These are phyloP conservation scores for Poecile atricapillus DNA, from an alignment of 2,113 vertebrate species.

Conservation along the genomic window DNA sequence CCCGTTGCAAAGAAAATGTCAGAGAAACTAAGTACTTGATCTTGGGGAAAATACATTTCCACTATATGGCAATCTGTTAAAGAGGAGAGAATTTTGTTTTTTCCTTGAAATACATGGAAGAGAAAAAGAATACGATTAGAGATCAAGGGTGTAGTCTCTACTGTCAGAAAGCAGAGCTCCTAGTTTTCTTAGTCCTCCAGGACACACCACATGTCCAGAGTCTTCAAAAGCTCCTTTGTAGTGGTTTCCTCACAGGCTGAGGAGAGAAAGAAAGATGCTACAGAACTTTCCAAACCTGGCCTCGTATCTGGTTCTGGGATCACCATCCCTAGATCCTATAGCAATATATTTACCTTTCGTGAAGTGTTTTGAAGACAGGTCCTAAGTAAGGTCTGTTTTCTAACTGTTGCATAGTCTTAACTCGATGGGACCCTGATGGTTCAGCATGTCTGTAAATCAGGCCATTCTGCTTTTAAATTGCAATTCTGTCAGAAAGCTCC, in stretches of 20 bases:
- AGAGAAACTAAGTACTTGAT: background rate
- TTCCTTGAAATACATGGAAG: background rate
- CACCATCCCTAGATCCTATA: background rate
- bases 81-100: background rate
- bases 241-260: background rate
- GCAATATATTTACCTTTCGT: background rate
- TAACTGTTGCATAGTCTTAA: background rate
- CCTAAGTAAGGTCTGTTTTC: background rate
- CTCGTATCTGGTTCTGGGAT: background rate
- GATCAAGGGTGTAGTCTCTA: background rate
- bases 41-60: background rate
- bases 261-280: background rate
- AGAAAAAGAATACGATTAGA: background rate
- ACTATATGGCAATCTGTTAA: background rate
- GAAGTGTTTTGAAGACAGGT: background rate
- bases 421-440: background rate
- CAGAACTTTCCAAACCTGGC: background rate
- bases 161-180: background rate
- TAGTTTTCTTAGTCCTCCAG: background rate
- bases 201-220: background rate
- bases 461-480: background rate
- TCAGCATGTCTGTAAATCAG: constrained; percentile 11
- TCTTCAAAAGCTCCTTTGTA: constrained; percentile 20
- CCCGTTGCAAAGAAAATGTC: background rate
- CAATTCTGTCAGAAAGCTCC: background rate